phyloP scores from a whole-genome alignment of 1,140 invertebrate genomes.

The Phenacoccus solenopsis region DNA sequence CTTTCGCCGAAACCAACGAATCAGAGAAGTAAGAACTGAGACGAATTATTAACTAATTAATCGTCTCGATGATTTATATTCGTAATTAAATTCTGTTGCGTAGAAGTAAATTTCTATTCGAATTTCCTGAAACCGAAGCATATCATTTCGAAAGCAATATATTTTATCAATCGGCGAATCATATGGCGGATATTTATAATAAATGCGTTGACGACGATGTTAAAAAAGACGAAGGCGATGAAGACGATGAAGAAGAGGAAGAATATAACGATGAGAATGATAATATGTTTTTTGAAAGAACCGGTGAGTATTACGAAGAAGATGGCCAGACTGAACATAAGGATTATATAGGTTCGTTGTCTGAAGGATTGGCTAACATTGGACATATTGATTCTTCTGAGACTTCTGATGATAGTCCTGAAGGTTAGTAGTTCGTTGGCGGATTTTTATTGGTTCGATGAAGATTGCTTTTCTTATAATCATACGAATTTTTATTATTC shows the following conservation, averaged over 20 bases:
- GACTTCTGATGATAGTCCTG: constrained; percentile 44
- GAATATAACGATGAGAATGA: background rate
- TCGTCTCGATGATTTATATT: too few relatives aligned
- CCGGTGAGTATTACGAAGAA: background rate
- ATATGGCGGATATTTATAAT: background rate
- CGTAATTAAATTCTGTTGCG: background rate
- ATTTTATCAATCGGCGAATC: background rate
- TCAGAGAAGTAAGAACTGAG: background rate
- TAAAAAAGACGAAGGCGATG: constrained; percentile 5
- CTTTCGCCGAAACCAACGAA: background rate
- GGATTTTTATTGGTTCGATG: background rate
- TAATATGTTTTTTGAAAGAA: background rate
- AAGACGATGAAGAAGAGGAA: constrained; percentile 1
- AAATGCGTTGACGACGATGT: constrained; percentile 16
- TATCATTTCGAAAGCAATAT: background rate
- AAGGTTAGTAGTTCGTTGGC: constrained; percentile 20
- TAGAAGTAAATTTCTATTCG: background rate
- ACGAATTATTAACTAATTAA: too few relatives aligned
- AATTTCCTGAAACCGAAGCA: background rate
- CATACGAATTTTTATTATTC: background rate
- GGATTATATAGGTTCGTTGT: background rate
- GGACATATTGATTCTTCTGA: constrained; percentile 69
- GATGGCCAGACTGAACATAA: background rate
- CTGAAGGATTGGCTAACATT: constrained; percentile 36
- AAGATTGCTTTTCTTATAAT: background rate